phyloP scores from a whole-genome alignment of 2,797 vertebrate genomes.

The Gephyroberyx darwinii region DNA sequence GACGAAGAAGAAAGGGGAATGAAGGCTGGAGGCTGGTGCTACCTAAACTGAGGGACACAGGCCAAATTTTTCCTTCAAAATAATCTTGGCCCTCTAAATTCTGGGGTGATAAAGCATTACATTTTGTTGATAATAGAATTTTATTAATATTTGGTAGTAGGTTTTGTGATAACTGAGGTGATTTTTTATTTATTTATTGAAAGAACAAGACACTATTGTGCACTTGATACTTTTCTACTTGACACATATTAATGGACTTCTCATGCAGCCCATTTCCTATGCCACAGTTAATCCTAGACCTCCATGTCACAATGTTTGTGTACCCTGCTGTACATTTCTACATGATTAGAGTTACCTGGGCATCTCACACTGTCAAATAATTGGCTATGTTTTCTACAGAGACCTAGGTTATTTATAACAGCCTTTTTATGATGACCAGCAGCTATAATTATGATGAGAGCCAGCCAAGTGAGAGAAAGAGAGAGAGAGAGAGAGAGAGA shows the following conservation, averaged over 20 bases:
- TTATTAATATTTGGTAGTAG: too few species aligned
- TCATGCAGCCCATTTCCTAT: background rate
- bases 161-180: too few species aligned
- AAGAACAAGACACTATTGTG: too few species aligned
- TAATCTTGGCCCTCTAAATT: too few species aligned
- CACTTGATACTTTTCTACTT: too few species aligned
- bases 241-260: too few species aligned
- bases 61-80: too few species aligned
- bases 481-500: conserved; percentile 46
- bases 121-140: too few species aligned
- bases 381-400: conserved; percentile 43
- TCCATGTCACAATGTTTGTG: background rate
- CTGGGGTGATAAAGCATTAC: too few species aligned
- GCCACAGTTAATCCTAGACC: background rate
- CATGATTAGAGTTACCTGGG: conserved; percentile 44
- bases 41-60: too few species aligned
- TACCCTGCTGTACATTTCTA: conserved; percentile 15
- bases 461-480: conserved; percentile 60
- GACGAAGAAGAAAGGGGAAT: background rate
- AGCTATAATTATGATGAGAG: conserved; percentile 72
- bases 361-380: conserved; percentile 58
- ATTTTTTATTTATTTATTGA: too few species aligned
- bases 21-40: too few species aligned
- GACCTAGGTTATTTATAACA: conserved; percentile 67
- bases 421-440: conserved; percentile 65